Conservation (phyloP, 2,113 vertebrate genomes). For the Rostratula benghalensis region DNA sequence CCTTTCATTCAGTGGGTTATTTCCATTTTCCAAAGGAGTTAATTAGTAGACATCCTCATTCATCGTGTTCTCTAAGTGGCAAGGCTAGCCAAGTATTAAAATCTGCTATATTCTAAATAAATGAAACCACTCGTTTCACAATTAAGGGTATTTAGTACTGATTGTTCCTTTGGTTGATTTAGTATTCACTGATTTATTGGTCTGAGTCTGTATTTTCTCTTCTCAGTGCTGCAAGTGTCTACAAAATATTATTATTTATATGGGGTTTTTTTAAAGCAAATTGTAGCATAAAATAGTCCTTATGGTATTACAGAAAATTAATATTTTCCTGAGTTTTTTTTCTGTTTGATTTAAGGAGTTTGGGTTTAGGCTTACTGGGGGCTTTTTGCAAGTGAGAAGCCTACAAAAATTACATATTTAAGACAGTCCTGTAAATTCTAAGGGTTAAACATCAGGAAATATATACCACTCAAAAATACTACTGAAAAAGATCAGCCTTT, state of each 20-base stretch:
- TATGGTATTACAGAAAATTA: not conserved
- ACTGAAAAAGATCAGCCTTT: not conserved
- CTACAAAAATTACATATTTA: not conserved
- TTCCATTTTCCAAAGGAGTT: not conserved
- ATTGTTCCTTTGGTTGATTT: slow-evolving; percentile 2
- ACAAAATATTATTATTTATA: not conserved
- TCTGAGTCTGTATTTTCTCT: not conserved
- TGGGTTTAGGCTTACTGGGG: not conserved
- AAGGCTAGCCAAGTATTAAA: not conserved
- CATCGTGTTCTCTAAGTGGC: not conserved
- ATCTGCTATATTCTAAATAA: not conserved
- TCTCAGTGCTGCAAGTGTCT: not conserved
- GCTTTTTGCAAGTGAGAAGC: not conserved
- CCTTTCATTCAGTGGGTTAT: not conserved
- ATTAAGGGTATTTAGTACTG: not conserved
- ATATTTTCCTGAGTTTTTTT: not conserved
- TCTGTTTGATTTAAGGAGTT: fast-evolving
- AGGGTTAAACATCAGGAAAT: not conserved
- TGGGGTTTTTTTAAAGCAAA: not conserved
- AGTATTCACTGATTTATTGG: not conserved
- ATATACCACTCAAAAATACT: not conserved
- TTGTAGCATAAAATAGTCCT: not conserved
- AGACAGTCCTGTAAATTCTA: not conserved
- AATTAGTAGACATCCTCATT: not conserved
- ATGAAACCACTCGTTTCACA: not conserved